Percentiles rank a stretch among this genome's conserved stretches.
Conservation (phyloP, 2,888 invertebrate species). For the Phyllotreta striolata region DNA sequence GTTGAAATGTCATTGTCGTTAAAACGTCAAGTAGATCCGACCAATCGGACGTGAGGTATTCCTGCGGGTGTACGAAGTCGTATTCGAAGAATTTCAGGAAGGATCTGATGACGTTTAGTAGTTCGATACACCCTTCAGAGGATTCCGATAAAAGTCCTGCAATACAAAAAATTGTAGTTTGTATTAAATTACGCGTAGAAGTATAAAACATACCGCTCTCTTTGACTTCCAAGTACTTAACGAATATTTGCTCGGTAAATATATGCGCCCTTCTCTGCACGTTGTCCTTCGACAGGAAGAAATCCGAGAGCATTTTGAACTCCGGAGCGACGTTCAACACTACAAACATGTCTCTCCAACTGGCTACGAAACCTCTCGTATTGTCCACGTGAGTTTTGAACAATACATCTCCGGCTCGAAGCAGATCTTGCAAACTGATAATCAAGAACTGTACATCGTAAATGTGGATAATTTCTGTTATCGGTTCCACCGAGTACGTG, state of each 20-base stretch:
- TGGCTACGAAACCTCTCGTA: conserved; percentile 22
- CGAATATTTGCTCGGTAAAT: conserved; percentile 34
- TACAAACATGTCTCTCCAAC: conserved; percentile 35
- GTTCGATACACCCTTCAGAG: conserved; percentile 28
- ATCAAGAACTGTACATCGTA: conserved; percentile 39
- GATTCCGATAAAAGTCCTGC: conserved; percentile 28
- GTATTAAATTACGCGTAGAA: background rate
- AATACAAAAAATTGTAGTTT: conserved; percentile 17
- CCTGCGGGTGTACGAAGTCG: conserved; percentile 31
- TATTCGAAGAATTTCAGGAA: conserved; percentile 32
- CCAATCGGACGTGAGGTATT: conserved; percentile 20
- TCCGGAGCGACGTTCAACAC: conserved; percentile 29
- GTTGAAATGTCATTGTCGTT: conserved; percentile 31
- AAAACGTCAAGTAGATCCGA: conserved; percentile 28
- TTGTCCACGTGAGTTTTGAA: conserved; percentile 17
- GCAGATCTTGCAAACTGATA: conserved; percentile 34
- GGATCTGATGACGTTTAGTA: conserved; percentile 30
- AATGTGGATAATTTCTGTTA: conserved; percentile 40
- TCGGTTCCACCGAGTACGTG: conserved; percentile 38
- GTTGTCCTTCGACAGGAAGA: conserved; percentile 20
- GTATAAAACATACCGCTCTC: conserved; percentile 25
- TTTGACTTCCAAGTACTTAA: conserved; percentile 26
- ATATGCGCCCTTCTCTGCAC: conserved; percentile 31
- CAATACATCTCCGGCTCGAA: conserved; percentile 33
- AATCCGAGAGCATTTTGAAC: conserved; percentile 29